A percentile compares a stretch with the other conserved stretches of the same genome.
These are phyloP conservation scores for Nipponia nippon DNA, from an alignment of 2,113 vertebrate species.

Conservation along the genomic window DNA sequence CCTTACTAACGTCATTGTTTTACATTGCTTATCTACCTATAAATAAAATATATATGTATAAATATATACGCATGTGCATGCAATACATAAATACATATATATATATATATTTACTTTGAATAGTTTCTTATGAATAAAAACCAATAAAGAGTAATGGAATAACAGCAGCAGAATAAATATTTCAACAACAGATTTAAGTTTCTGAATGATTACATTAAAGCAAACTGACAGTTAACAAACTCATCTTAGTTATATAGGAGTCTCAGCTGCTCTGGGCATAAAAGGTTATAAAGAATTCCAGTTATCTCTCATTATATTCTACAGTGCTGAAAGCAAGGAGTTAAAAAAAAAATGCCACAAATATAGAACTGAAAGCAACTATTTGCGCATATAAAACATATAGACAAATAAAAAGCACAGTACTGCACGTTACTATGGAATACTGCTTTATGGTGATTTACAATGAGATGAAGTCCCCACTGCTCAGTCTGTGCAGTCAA, in stretches of 20 bases:
- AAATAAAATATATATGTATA: not conserved
- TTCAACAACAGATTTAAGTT: not conserved
- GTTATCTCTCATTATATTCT: not conserved
- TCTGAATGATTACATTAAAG: not conserved
- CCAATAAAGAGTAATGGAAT: not conserved
- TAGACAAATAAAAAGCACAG: not conserved
- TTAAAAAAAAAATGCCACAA: not conserved
- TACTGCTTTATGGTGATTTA: not conserved
- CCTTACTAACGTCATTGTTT: not conserved
- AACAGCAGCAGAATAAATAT: constrained; percentile 2
- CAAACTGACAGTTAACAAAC: constrained; percentile 33
- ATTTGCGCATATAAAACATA: not conserved
- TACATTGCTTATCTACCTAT: not conserved
- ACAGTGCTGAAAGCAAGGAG: not conserved
- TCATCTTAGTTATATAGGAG: not conserved
- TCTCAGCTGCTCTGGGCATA: not conserved
- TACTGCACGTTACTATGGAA: not conserved
- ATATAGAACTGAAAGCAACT: not conserved
- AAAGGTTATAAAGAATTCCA: not conserved
- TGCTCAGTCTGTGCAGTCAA: not conserved
- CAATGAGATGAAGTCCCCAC: not conserved
- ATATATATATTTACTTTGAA: not conserved
- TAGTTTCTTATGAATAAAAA: not conserved
- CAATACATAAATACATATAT: not conserved
- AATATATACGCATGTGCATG: not conserved